These are phyloP conservation scores for Barnardius zonarius DNA, from an alignment of 2,113 vertebrate genomes.

Conservation along the genomic window DNA sequence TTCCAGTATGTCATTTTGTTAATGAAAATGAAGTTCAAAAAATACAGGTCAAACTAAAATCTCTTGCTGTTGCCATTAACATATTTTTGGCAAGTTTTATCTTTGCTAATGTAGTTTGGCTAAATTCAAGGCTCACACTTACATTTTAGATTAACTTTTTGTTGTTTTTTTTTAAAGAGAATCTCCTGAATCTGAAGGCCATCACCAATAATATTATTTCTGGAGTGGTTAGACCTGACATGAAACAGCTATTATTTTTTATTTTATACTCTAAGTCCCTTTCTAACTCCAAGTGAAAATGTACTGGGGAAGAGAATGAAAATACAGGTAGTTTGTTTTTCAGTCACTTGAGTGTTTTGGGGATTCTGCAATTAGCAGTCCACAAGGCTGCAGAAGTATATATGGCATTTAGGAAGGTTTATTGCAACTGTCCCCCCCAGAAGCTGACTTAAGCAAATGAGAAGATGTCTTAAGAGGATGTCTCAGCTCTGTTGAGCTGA, in stretches of 20 bases:
- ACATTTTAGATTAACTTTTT: background rate
- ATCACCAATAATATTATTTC: background rate
- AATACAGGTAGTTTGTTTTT: background rate
- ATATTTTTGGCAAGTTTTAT: background rate
- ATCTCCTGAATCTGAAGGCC: background rate
- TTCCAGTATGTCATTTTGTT: background rate
- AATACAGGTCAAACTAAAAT: background rate
- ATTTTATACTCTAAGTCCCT: background rate
- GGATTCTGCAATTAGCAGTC: background rate
- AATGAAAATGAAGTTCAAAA: background rate
- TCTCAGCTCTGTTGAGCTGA: too few species aligned
- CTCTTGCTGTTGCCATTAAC: background rate
- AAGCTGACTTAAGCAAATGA: background rate
- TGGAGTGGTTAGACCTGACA: background rate
- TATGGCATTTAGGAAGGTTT: background rate
- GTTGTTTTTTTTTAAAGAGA: background rate
- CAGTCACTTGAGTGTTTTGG: background rate
- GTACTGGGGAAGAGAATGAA: background rate
- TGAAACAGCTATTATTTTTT: background rate
- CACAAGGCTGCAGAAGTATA: background rate
- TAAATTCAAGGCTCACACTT: background rate
- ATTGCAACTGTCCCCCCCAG: background rate
- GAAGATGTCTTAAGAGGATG: background rate
- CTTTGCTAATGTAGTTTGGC: background rate
- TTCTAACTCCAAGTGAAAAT: background rate